Evolutionary conservation across 2,113 vertebrate genomes (phyloP).

Genomic region (Cyanocitta stelleri): DNA sequence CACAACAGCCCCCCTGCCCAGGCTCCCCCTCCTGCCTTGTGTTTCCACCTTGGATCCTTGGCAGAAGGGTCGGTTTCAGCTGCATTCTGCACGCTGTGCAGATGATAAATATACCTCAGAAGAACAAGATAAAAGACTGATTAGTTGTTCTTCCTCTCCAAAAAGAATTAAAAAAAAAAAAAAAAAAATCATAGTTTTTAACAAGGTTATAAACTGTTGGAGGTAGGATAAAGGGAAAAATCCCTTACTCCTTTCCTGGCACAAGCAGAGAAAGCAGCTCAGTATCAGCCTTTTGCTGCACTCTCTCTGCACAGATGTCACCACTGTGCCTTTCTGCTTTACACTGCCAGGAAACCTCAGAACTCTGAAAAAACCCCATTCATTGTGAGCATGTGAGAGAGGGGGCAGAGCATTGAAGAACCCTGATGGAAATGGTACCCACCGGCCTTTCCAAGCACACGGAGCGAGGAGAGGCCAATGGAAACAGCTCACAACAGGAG

Average conservation of each 20-base stretch:
- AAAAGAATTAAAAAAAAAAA: background rate
- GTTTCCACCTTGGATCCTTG: background rate
- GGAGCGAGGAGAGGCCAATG: rapidly evolving
- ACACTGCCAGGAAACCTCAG: background rate
- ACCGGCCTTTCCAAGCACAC: background rate
- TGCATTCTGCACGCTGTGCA: background rate
- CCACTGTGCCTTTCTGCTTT: background rate
- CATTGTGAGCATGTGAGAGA: background rate
- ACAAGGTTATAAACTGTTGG: background rate
- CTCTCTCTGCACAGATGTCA: conserved; percentile 11
- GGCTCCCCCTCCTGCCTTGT: background rate
- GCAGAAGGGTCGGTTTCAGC: background rate
- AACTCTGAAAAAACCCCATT: background rate
- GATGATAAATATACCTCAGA: background rate
- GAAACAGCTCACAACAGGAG: background rate
- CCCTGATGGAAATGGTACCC: rapidly evolving
- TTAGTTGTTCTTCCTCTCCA: background rate
- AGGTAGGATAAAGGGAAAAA: background rate
- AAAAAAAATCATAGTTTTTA: background rate
- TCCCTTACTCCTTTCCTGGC: background rate
- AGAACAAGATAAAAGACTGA: background rate
- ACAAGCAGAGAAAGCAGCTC: background rate
- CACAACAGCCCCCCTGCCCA: background rate
- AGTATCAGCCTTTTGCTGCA: background rate
- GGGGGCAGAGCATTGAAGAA: background rate